Evolutionary conservation across 2,797 vertebrate genomes (phyloP).

Genomic region (Craterocephalus amniculus): DNA sequence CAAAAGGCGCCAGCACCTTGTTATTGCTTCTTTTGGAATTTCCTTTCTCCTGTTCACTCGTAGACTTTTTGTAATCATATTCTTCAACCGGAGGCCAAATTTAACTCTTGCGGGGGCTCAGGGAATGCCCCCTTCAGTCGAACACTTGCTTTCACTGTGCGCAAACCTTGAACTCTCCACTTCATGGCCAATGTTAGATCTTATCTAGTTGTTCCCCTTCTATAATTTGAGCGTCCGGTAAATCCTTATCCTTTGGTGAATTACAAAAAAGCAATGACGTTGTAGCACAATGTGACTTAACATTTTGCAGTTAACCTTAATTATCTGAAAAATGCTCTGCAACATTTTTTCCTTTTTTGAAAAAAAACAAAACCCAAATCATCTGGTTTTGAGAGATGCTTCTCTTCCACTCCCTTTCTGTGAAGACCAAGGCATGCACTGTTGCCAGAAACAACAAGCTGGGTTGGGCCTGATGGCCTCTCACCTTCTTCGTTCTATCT

Average conservation of each 20-base stretch:
- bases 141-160: conserved; percentile 34
- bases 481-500: conserved; percentile 65
- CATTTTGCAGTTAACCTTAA: not conserved
- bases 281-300: conserved; percentile 12
- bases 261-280: not conserved
- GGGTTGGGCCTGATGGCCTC: conserved; percentile 60
- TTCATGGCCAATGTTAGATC: conserved; percentile 50
- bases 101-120: conserved; percentile 59
- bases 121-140: conserved; percentile 43
- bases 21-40: conserved; percentile 72
- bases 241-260: conserved; percentile 31
- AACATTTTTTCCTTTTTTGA: conserved; percentile 4
- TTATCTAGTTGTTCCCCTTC: conserved; percentile 48
- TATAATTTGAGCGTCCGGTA: conserved; percentile 33
- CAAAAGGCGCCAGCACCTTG: conserved; percentile 64
- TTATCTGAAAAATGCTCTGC: conserved; percentile 23
- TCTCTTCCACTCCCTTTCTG: conserved; percentile 61
- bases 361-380: conserved; percentile 30
- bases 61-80: conserved; percentile 64
- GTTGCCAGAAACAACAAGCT: conserved; percentile 73
- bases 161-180: conserved; percentile 45
- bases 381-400: conserved; percentile 38
- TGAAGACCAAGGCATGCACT: conserved; percentile 50
- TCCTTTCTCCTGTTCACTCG: conserved; percentile 59
- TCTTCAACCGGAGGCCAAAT: conserved; percentile 62